phyloP scores from a whole-genome alignment of 2,888 invertebrate species.

The Subacronicta megacephala region DNA sequence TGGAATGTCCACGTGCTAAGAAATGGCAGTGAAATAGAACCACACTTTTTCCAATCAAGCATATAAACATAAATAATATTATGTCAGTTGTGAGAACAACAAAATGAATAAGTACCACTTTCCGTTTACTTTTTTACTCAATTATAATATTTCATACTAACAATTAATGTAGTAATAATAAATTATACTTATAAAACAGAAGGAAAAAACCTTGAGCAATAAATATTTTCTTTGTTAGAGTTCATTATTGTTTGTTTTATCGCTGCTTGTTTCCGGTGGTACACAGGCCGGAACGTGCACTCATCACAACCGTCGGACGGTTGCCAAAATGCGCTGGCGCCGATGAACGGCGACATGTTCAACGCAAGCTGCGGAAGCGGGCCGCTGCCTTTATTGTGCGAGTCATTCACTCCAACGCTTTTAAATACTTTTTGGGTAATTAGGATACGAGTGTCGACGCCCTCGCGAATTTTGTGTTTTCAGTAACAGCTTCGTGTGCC shows the following conservation, averaged over 20 bases:
- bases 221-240: constrained; percentile 24
- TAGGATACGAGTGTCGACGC: constrained; percentile 55
- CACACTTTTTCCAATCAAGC: neutral
- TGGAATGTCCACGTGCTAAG: constrained; percentile 3
- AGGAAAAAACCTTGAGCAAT: constrained; percentile 25
- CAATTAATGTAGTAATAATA: no score
- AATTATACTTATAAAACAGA: no score
- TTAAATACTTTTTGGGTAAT: constrained; percentile 63
- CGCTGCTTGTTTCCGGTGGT: constrained; percentile 48
- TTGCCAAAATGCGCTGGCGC: constrained; percentile 70
- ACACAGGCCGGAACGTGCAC: constrained; percentile 64
- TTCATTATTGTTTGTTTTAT: constrained; percentile 48
- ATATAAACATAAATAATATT: neutral
- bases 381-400: constrained; percentile 53
- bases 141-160: no score
- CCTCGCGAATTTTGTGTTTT: constrained; percentile 25
- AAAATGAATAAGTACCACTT: neutral
- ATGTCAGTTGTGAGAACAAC: neutral
- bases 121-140: neutral
- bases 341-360: constrained; percentile 48
- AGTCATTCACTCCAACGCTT: constrained; percentile 63
- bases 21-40: neutral
- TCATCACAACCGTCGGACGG: constrained; percentile 65
- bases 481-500: constrained; percentile 14
- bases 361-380: constrained; percentile 51